A percentile compares a stretch with the other conserved stretches of the same genome.
phyloP scores from a whole-genome alignment of 2,888 invertebrate genomes.

The Nasonia oneida region DNA sequence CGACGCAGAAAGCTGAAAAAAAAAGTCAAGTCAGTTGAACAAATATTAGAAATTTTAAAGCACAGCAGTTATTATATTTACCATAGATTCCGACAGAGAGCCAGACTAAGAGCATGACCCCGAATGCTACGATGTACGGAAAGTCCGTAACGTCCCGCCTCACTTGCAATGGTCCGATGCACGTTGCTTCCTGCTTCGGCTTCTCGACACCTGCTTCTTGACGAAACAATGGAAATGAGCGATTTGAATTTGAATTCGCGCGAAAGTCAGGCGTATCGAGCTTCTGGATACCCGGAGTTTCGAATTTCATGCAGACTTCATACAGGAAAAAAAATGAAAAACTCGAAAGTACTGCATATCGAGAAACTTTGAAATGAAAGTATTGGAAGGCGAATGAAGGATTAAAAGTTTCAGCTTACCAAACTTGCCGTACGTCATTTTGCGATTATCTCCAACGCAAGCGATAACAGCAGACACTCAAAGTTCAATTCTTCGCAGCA shows the following conservation, averaged over 20 bases:
- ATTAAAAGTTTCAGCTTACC: conserved; percentile 34
- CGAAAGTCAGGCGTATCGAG: no score
- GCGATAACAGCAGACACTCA: conserved; percentile 10
- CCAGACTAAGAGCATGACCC: conserved; percentile 12
- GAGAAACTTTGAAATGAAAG: not conserved
- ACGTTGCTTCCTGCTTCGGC: conserved; percentile 15
- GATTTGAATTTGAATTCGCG: no score
- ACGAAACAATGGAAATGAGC: not conserved
- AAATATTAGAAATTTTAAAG: not conserved
- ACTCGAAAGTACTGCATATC: not conserved
- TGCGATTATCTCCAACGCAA: not conserved
- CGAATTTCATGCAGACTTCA: not conserved
- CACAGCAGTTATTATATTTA: not conserved
- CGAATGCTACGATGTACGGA: conserved; percentile 4
- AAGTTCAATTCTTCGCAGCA: not conserved
- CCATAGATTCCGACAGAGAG: conserved; percentile 39
- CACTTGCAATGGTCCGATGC: conserved; percentile 19
- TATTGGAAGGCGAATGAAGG: not conserved
- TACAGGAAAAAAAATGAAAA: not conserved
- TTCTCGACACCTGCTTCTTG: conserved; percentile 26
- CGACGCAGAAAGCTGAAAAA: conserved; percentile 22
- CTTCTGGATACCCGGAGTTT: no score
- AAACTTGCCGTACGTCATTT: conserved; percentile 45
- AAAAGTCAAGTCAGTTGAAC: not conserved
- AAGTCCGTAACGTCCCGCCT: conserved; percentile 24